phyloP scores from a whole-genome alignment of 1,140 invertebrate genomes.

The Trichogramma pretiosum region DNA sequence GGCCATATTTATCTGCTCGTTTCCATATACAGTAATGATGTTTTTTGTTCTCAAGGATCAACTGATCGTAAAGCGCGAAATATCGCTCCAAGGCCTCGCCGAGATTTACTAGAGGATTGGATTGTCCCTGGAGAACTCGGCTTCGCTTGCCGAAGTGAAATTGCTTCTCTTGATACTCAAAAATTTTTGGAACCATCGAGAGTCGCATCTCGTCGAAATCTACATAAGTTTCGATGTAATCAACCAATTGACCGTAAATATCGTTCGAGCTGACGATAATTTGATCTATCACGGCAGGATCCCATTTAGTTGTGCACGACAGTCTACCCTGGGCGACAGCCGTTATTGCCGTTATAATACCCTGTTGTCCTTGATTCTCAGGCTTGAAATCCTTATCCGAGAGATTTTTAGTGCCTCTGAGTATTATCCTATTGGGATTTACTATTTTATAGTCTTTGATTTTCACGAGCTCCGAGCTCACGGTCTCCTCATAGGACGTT shows the following conservation, averaged over 20 bases:
- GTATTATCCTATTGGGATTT: constrained; percentile 26
- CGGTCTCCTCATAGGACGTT: constrained; percentile 15
- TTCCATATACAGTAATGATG: constrained; percentile 35
- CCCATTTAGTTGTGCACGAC: constrained; percentile 27
- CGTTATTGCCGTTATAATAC: constrained; percentile 25
- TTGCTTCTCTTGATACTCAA: constrained; percentile 23
- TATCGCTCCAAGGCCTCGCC: constrained; percentile 34
- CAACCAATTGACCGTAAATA: constrained; percentile 24
- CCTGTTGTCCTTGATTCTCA: constrained; percentile 29
- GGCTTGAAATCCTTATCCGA: constrained; percentile 15
- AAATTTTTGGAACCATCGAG: constrained; percentile 27
- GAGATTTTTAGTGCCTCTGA: constrained; percentile 30
- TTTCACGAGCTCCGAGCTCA: background rate
- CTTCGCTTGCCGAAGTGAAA: constrained; percentile 22
- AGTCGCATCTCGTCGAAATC: constrained; percentile 17
- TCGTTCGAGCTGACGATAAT: constrained; percentile 25
- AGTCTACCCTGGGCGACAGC: constrained; percentile 26
- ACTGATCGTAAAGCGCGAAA: constrained; percentile 26
- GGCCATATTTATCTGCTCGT: constrained; percentile 21
- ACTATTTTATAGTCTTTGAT: constrained; percentile 24
- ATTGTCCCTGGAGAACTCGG: constrained; percentile 24
- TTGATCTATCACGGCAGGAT: constrained; percentile 29
- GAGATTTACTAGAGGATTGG: constrained; percentile 30
- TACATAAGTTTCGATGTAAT: constrained; percentile 21
- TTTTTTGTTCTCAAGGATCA: constrained; percentile 34